Evolutionary conservation across 2,113 vertebrate genomes (phyloP).

Genomic region (Labeo catla): DNA sequence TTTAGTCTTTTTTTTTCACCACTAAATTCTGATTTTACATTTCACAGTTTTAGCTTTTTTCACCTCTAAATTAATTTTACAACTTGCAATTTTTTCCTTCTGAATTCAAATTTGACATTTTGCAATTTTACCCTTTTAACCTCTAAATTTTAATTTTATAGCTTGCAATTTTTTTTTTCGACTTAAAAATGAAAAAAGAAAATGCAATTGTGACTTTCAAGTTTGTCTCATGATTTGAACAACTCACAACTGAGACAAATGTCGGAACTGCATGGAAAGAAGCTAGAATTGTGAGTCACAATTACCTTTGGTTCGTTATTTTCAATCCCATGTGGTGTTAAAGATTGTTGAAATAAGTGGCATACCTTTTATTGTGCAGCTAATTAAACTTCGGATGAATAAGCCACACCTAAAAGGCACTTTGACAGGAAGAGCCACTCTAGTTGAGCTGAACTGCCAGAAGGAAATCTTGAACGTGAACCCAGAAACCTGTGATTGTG

Average conservation of each 20-base stretch:
- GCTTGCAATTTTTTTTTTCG: too few relatives aligned
- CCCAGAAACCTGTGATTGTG: slow-evolving; percentile 23
- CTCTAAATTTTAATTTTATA: too few relatives aligned
- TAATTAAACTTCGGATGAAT: neutral
- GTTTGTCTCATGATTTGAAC: too few relatives aligned
- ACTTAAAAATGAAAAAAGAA: too few relatives aligned
- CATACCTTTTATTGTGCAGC: neutral
- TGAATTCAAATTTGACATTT: too few relatives aligned
- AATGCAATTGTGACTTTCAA: too few relatives aligned
- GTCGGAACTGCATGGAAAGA: neutral
- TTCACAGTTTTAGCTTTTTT: too few relatives aligned
- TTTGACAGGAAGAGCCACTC: neutral
- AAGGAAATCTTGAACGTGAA: slow-evolving; percentile 41
- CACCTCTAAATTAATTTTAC: too few relatives aligned
- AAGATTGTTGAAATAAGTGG: neutral
- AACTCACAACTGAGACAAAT: neutral
- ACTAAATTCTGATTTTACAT: too few relatives aligned
- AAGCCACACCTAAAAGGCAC: neutral
- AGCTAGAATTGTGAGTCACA: neutral
- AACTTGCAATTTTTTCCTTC: too few relatives aligned
- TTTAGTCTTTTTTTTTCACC: too few relatives aligned
- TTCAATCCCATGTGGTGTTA: neutral
- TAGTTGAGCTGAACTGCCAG: neutral
- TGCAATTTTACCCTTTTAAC: too few relatives aligned
- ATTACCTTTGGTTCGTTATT: neutral